phyloP scores from a whole-genome alignment of 2,113 vertebrate species.

The Poicephalus meyeri region DNA sequence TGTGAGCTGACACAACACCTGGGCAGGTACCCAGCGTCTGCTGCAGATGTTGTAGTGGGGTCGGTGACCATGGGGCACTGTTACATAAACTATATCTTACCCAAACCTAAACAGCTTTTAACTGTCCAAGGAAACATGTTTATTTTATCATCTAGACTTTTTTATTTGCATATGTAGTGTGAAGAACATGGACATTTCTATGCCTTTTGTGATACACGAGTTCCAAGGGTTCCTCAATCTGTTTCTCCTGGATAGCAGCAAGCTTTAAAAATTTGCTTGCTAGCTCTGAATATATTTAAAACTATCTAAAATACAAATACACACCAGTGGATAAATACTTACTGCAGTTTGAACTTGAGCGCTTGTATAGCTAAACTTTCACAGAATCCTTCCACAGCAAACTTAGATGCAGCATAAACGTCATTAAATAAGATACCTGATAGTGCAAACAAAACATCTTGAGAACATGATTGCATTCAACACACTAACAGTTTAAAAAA shows the following conservation, averaged over 20 bases:
- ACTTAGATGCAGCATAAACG: slow-evolving; percentile 88
- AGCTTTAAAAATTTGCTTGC: background rate
- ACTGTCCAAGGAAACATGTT: background rate
- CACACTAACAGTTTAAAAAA: background rate
- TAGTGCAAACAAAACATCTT: background rate
- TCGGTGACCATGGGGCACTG: no score
- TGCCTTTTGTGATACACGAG: background rate
- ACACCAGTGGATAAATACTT: slow-evolving; percentile 61
- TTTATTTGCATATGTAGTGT: background rate
- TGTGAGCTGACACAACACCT: no score
- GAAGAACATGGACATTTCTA: background rate
- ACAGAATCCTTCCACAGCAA: slow-evolving; percentile 89
- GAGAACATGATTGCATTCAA: background rate
- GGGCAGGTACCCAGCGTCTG: no score
- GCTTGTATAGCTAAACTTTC: slow-evolving; percentile 88
- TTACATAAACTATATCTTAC: background rate
- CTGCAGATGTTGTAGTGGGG: no score
- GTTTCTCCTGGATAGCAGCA: background rate
- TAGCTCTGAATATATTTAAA: background rate
- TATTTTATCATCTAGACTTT: background rate
- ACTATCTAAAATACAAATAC: background rate
- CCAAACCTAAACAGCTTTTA: background rate
- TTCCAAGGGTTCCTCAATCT: background rate
- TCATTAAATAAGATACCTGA: slow-evolving; percentile 89
- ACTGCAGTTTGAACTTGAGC: slow-evolving; percentile 86